Evolutionary conservation across 2,797 vertebrate species (phyloP), one percentile per base, ranked within the genome.

Genomic region (Cynopterus sphinx): DNA sequence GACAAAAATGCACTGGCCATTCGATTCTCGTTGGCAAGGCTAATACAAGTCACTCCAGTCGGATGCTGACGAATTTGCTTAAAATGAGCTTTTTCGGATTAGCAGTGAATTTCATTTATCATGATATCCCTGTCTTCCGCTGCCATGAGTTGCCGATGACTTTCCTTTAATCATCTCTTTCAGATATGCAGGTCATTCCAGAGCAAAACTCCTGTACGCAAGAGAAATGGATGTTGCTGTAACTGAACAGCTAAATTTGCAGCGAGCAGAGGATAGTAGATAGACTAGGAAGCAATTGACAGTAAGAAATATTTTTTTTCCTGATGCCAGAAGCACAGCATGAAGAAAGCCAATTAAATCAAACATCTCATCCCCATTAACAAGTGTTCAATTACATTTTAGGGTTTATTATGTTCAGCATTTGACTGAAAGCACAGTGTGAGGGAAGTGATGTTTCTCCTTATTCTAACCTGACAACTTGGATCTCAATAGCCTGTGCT

Each of bases 211-310:
- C 59, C 55, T 87, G 12, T 46, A 85, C 88, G 28, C 87, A 94
- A 96, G 87, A 96, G 46, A 89, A 95, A 81, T 61, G 53, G 39
- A 67, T 90, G 84, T 70, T 95, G 19, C 59, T 77, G 1, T 87
- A 84, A 94, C 55, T 91, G 22, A 89, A 93, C 57, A 91, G 75
- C 70, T 70, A 91, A 91, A 87, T 46, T 95, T 92, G n/a, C 65
- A 91, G 70, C 87, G 53, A 61, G 55, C 88, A 79, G 24, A 67
- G 65, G 91, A 81, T 53, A 87, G 19, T 31, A 95, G n/a, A 78
- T 82, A 94, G 95, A 95, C 70, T 96, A 91, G 57, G 59, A 87
- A 73, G 36, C 77, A 87, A 74, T 67, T 87, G 92, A 90, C 73
- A 87, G 43, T 77, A 87, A 91, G 75, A 93, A 90, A 39, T 31